These are phyloP conservation scores for Antrozous pallidus DNA, from an alignment of 2,797 vertebrate genomes.

Conservation along the genomic window DNA sequence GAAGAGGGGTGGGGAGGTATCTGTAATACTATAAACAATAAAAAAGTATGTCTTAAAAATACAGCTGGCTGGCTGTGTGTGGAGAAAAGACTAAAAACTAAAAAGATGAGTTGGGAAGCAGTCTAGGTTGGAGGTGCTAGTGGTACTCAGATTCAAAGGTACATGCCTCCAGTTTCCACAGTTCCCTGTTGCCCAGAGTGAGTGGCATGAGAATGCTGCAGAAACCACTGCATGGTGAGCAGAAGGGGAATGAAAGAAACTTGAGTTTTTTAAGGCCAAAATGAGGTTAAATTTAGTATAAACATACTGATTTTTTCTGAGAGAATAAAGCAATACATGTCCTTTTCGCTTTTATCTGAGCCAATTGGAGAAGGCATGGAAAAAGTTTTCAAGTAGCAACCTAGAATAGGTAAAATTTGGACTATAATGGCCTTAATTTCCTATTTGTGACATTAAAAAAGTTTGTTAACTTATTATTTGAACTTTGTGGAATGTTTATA, in stretches of 20 bases:
- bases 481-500: background rate
- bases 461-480: background rate
- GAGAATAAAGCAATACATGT: background rate
- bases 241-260: background rate
- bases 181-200: background rate
- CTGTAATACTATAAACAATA: too few species aligned
- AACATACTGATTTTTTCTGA: background rate
- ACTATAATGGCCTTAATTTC: background rate
- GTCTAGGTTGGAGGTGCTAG: background rate
- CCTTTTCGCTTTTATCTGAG: background rate
- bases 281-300: background rate
- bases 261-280: background rate
- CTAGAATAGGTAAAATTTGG: background rate
- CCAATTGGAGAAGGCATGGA: background rate
- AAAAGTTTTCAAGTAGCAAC: background rate
- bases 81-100: background rate
- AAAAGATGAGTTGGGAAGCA: background rate
- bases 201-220: background rate
- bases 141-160: background rate
- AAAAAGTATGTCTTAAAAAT: background rate
- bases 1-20: too few species aligned
- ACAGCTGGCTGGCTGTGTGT: background rate
- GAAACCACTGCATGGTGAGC: background rate
- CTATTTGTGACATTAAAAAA: background rate
- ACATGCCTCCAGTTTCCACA: rapidly evolving